A percentile compares a stretch with the other conserved stretches of the same genome.
These are phyloP conservation scores for Montipora efflorescens DNA, from an alignment of 64 coral and sea anemone genomes.

Conservation along the genomic window DNA sequence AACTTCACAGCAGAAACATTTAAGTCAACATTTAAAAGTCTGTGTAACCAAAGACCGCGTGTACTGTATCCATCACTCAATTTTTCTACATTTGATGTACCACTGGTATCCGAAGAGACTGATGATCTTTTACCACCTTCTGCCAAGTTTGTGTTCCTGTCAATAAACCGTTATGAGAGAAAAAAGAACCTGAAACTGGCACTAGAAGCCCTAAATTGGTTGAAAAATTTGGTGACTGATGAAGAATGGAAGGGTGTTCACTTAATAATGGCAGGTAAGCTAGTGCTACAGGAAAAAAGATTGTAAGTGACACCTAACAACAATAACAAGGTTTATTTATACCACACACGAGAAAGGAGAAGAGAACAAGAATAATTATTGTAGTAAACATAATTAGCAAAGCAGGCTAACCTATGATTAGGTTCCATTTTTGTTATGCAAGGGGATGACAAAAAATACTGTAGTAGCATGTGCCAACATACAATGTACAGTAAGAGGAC, in stretches of 20 bases:
- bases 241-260: constrained; percentile 82
- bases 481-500: too few relatives aligned
- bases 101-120: constrained; percentile 33
- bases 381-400: too few relatives aligned
- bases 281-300: background rate
- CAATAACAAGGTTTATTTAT: too few relatives aligned
- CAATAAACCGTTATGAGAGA: constrained; percentile 98
- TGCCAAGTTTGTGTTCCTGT: constrained; percentile 88
- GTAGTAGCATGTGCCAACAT: too few relatives aligned
- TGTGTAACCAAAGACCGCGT: constrained; percentile 61
- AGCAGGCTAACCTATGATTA: too few relatives aligned
- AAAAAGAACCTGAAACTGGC: constrained; percentile 95
- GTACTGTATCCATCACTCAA: constrained; percentile 96
- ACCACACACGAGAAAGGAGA: too few relatives aligned
- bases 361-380: too few relatives aligned
- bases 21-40: constrained; percentile 81
- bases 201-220: constrained; percentile 81
- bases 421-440: too few relatives aligned
- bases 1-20: constrained; percentile 97
- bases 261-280: constrained; percentile 91
- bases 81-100: constrained; percentile 91
- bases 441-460: too few relatives aligned
- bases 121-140: constrained; percentile 75
- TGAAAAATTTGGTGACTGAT: constrained; percentile 70
- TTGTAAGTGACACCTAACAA: background rate